A percentile compares a stretch with the other conserved stretches of the same genome.
These are phyloP conservation scores for Fregata magnificens DNA, from an alignment of 2,113 vertebrate species.

Conservation along the genomic window DNA sequence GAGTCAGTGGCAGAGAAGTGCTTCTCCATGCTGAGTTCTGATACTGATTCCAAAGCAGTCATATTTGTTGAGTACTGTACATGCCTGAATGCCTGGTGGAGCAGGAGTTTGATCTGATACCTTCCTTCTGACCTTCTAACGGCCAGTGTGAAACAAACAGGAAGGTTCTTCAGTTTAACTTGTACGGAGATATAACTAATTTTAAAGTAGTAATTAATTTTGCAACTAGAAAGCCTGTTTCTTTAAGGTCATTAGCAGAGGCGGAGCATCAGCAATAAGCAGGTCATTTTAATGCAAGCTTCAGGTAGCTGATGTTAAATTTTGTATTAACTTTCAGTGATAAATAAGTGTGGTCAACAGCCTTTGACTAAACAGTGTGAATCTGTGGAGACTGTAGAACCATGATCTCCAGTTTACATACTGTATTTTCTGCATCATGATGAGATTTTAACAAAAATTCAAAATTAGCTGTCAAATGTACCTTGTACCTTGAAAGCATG, in stretches of 20 bases:
- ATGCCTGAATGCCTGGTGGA: neutral
- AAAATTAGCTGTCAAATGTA: neutral
- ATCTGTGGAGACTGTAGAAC: neutral
- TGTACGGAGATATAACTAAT: neutral
- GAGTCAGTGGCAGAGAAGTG: neutral
- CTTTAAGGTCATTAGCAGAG: neutral
- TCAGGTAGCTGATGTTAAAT: neutral
- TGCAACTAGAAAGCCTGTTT: neutral
- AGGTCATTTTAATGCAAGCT: neutral
- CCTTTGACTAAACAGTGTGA: neutral
- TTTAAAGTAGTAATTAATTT: neutral
- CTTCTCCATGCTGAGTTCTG: neutral
- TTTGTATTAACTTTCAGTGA: neutral
- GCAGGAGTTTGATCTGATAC: neutral
- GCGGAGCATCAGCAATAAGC: neutral
- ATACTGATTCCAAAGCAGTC: neutral
- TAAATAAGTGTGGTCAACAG: neutral
- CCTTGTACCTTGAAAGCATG: neutral
- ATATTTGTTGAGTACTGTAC: neutral
- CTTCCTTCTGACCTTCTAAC: neutral
- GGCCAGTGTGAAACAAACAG: neutral
- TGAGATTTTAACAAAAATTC: neutral
- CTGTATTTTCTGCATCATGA: neutral
- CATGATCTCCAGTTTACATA: neutral
- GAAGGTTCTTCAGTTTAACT: neutral